phyloP scores from a whole-genome alignment of 2,797 vertebrate genomes.

The Leuciscus waleckii region DNA sequence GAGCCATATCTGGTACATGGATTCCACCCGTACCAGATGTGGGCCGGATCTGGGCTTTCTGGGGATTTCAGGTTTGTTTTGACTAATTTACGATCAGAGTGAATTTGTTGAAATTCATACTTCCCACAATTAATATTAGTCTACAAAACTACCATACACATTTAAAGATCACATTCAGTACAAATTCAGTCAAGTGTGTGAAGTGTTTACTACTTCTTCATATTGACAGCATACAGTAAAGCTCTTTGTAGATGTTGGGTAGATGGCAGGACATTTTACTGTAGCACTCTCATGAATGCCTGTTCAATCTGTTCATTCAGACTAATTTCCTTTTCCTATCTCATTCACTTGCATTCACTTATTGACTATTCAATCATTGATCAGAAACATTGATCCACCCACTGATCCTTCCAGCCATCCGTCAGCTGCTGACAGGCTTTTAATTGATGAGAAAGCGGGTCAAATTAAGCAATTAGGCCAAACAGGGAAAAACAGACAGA shows the following conservation, averaged over 20 bases:
- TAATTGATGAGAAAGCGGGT: slow-evolving; percentile 83
- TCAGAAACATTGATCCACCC: slow-evolving; percentile 74
- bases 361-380: slow-evolving; percentile 81
- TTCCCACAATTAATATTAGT: background rate
- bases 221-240: background rate
- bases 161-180: background rate
- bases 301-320: slow-evolving; percentile 71
- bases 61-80: background rate
- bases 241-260: background rate
- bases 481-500: slow-evolving; percentile 79
- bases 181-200: background rate
- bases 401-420: slow-evolving; percentile 81
- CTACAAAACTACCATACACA: background rate
- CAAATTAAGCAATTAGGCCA: slow-evolving; percentile 85
- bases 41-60: too few relatives aligned
- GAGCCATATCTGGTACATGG: too few relatives aligned
- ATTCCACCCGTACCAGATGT: too few relatives aligned
- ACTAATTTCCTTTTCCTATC: slow-evolving; percentile 69
- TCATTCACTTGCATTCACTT: slow-evolving; percentile 78
- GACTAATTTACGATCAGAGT: background rate
- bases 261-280: background rate
- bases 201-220: background rate
- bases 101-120: background rate
- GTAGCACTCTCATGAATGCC: slow-evolving; percentile 20
- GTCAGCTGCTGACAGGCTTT: slow-evolving; percentile 81